Conservation (phyloP, 2,113 vertebrate genomes). For the Progne subis region DNA sequence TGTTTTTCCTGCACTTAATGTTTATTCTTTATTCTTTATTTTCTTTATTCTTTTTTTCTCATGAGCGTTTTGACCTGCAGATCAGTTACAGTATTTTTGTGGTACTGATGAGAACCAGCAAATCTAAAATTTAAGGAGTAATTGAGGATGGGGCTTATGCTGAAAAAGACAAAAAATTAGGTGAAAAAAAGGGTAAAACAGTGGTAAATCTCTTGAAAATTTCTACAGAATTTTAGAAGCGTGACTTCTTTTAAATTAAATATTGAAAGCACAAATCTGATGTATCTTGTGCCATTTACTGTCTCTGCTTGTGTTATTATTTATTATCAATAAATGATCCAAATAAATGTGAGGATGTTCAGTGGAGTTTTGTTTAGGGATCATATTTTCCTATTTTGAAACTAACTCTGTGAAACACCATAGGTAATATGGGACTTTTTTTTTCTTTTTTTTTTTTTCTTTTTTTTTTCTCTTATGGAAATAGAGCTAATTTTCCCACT, state of each 20-base stretch:
- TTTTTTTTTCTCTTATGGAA: not conserved
- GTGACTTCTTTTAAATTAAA: not conserved
- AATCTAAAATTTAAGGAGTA: not conserved
- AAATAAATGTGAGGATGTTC: not conserved
- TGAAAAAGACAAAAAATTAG: not conserved
- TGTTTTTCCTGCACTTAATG: not conserved
- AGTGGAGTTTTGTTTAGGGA: not conserved
- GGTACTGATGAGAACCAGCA: not conserved
- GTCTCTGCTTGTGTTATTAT: not conserved
- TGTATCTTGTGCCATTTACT: not conserved
- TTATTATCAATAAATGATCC: not conserved
- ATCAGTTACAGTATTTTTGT: not conserved
- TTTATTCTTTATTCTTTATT: not conserved
- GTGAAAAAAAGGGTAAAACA: not conserved
- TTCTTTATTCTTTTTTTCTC: not conserved
- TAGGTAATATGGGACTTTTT: not conserved
- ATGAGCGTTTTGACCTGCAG: rapidly evolving
- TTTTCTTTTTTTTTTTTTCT: not conserved
- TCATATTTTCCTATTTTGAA: not conserved
- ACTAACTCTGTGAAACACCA: not conserved
- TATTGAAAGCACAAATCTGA: not conserved
- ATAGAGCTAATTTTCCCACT: conserved; percentile 36
- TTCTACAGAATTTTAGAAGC: not conserved
- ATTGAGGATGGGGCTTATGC: not conserved
- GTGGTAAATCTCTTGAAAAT: no score